A percentile compares a stretch with the other conserved stretches of the same genome.
phyloP scores from a whole-genome alignment of 2,797 vertebrate genomes.

The Arremon brunneinucha region DNA sequence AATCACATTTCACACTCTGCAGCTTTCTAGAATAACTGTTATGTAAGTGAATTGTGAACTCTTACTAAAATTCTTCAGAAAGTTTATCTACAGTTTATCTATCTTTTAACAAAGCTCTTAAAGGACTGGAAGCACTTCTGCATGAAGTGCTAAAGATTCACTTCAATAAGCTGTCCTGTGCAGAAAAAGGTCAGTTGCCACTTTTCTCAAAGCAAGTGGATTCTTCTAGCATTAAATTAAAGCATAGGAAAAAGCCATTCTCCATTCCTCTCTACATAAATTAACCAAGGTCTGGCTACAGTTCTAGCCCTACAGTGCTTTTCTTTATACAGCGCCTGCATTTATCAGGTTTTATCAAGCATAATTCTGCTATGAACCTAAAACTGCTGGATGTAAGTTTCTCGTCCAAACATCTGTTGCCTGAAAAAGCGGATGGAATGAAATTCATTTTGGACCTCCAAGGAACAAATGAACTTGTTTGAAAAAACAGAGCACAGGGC shows the following conservation, averaged over 20 bases:
- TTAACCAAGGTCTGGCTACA: not conserved
- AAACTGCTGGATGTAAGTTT: not conserved
- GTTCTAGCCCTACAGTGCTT: not conserved
- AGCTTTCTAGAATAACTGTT: conserved; percentile 1
- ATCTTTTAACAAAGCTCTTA: not conserved
- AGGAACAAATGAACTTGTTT: not conserved
- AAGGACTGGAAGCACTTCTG: not conserved
- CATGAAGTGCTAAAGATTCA: not conserved
- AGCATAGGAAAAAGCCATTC: not conserved
- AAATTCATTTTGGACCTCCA: not conserved
- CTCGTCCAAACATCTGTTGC: not conserved
- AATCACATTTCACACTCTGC: not conserved
- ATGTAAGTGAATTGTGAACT: not conserved
- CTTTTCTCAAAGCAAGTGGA: not conserved
- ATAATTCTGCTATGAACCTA: not conserved
- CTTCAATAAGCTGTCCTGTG: not conserved
- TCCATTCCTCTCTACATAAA: not conserved
- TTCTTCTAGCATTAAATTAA: not conserved
- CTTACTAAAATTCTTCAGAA: not conserved
- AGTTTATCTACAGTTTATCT: not conserved
- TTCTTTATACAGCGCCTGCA: not conserved
- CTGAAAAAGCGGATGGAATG: not conserved
- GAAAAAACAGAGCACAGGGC: not conserved
- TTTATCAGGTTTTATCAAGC: not conserved
- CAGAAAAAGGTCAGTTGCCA: not conserved